Conservation (phyloP, 2,888 invertebrate species). For the Cheiracanthium punctorium region DNA sequence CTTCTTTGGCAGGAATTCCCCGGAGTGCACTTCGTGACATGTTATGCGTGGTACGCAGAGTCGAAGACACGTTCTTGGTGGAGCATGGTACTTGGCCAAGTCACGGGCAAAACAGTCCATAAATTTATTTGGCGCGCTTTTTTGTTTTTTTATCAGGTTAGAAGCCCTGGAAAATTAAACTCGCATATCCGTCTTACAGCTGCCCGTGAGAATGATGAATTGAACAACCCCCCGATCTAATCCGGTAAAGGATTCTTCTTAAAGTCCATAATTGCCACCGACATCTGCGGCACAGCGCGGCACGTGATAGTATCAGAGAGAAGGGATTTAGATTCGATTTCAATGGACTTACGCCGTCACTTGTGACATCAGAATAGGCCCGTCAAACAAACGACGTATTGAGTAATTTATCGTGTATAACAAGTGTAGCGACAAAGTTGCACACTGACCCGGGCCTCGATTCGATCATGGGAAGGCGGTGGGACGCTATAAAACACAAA, state of each 20-base stretch:
- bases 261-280: slow-evolving; percentile 55
- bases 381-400: neutral
- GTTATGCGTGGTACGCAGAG: neutral
- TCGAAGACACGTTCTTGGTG: neutral
- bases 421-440: slow-evolving; percentile 1
- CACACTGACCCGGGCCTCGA: neutral
- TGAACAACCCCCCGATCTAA: slow-evolving; percentile 47
- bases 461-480: neutral
- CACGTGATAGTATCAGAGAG: neutral
- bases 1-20: too few species aligned
- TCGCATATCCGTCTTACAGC: slow-evolving; percentile 62
- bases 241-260: slow-evolving; percentile 56
- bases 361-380: slow-evolving; percentile 4
- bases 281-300: slow-evolving; percentile 39
- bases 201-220: slow-evolving; percentile 55
- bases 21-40: neutral
- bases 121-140: too few species aligned
- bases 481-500: neutral
- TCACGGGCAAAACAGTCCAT: slow-evolving; percentile 26
- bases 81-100: slow-evolving; percentile 27
- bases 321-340: neutral
- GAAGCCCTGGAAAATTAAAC: slow-evolving; percentile 57
- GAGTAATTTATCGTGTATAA: slow-evolving; percentile 4
- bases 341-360: neutral
- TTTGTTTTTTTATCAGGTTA: too few species aligned